These are phyloP conservation scores for Forbesichthys agassizii DNA, from an alignment of 2,113 vertebrate species.

Conservation along the genomic window DNA sequence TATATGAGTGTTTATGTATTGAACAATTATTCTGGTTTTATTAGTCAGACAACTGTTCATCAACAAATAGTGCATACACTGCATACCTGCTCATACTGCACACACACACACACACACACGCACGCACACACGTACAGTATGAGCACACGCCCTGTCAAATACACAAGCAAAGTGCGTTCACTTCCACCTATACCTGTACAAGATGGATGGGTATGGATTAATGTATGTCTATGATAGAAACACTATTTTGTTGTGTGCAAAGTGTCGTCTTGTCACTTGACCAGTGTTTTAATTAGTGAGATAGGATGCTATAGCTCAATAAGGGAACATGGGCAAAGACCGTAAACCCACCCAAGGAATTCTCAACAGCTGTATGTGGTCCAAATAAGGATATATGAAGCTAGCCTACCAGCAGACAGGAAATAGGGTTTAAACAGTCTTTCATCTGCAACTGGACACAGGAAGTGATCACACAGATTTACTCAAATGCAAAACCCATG, in stretches of 20 bases:
- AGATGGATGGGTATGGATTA: neutral
- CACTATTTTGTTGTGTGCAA: neutral
- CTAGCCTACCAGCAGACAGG: slow-evolving; percentile 43
- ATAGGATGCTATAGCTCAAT: slow-evolving; percentile 50
- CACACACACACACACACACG: neutral
- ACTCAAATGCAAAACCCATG: too few relatives aligned
- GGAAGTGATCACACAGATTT: slow-evolving; percentile 56
- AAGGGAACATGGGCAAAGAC: slow-evolving; percentile 57
- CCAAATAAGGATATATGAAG: slow-evolving; percentile 69
- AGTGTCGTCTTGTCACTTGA: slow-evolving; percentile 3
- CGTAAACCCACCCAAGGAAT: slow-evolving; percentile 55
- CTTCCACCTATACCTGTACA: neutral
- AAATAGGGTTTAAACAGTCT: slow-evolving; percentile 39
- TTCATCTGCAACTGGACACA: slow-evolving; percentile 26
- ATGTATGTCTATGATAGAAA: neutral
- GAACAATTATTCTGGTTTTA: neutral
- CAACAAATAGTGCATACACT: neutral
- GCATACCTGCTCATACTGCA: neutral
- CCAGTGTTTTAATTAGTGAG: slow-evolving; percentile 27
- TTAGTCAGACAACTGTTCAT: neutral
- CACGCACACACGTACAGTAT: neutral
- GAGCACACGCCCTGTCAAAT: neutral
- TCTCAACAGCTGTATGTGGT: slow-evolving; percentile 47
- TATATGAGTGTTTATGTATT: neutral
- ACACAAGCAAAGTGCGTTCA: neutral